Evolutionary conservation across 2,797 vertebrate species (phyloP), one percentile per base, ranked within the genome.

Genomic region (Triplophysa yarkandensis): DNA sequence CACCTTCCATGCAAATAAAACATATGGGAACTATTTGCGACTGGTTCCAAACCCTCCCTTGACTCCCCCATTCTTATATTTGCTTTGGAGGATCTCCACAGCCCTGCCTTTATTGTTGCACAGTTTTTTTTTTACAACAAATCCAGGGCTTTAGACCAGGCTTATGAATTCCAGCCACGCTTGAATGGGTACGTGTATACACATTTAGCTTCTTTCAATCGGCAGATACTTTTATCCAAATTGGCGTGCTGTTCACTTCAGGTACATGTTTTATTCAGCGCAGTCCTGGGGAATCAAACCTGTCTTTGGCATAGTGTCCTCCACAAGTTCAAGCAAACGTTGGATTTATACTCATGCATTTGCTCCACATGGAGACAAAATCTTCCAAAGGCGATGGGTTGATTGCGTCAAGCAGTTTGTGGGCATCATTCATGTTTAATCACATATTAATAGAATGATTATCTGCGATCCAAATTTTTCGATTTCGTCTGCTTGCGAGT

Each of bases 11-110:
- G 52, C 43, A 50, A 57, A 64, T 76, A 58, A 76, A 71, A 80
- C 82, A 83, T 78, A 71, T 80, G 80, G 57, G 32, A 79, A 52
- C 61, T 64, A 80, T 80, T 80, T 71, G 70, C 41, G 2, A 68
- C 36, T 34, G 54, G 65, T 77, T 58, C n/a, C 32, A 19, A 73
- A 52, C 50, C 23, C 57, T 70, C 44, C 6, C 32, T 71, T 50
- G 13, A 19, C 43, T 23, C 64, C 25, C 23, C 25, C 30, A 25
- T 58, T 36, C 39, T 76, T 72, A 61, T 72, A 48, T 80, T 79
- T 80, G 67, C 60, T 69, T 75, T 82, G 74, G 69, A 80, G 63
- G 74, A 80, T 68, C 60, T 62, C 73, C 58, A 74, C 71, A 36
- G 60, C 30, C n/a, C 25, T 71, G 63, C 65, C 25, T 70, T n/a